Evolutionary conservation across 37 sponge, comb jelly and placozoan species (phyloP).

Genomic region (Halichondria panicea): DNA sequence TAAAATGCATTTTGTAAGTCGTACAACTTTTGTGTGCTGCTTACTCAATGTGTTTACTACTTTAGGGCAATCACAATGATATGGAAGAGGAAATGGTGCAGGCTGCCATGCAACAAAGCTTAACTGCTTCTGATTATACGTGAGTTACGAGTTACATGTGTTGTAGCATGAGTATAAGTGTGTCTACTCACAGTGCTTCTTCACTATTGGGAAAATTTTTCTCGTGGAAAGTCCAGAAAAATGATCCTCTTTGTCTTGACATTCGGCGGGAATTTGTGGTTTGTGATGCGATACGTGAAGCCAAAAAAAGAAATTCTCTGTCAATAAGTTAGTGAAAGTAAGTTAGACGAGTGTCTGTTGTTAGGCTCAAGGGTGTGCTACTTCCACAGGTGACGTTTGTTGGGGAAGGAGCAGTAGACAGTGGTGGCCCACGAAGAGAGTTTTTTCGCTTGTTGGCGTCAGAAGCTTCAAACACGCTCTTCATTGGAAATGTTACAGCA

Average conservation of each 20-base stretch:
- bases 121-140: background rate
- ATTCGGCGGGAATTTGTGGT: conserved; percentile 1
- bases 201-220: too few species aligned
- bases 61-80: background rate
- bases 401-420: conserved; percentile 22
- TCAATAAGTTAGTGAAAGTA: conserved; percentile 1
- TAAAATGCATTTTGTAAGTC: too few species aligned
- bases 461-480: background rate
- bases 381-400: conserved; percentile 11
- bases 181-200: too few species aligned
- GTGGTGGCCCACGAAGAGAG: conserved; percentile 14
- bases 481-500: background rate
- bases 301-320: conserved; percentile 1
- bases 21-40: too few species aligned
- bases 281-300: conserved; percentile 8
- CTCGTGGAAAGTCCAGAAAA: too few species aligned
- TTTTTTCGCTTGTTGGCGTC: conserved; percentile 17
- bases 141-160: too few species aligned
- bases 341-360: background rate
- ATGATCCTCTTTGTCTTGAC: background rate
- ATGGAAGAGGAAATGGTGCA: conserved; percentile 1
- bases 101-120: conserved; percentile 1
- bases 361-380: background rate
- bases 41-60: too few species aligned
- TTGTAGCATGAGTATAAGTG: too few species aligned